Percentiles rank a stretch among this genome's conserved stretches.
phyloP scores from a whole-genome alignment of 2,888 invertebrate species.

The Operophtera brumata region DNA sequence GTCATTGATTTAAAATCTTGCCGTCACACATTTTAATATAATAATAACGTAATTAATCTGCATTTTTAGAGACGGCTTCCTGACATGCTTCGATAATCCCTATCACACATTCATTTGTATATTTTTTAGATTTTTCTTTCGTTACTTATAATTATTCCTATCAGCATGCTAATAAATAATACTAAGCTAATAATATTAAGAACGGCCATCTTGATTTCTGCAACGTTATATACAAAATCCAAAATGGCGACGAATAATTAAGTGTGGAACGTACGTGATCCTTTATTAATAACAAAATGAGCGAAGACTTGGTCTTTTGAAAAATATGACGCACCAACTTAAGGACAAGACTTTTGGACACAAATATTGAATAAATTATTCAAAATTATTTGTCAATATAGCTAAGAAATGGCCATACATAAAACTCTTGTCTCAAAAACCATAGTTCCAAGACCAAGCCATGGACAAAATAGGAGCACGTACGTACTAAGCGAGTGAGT shows the following conservation, averaged over 20 bases:
- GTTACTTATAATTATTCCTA: conserved; percentile 52
- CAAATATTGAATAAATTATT: not conserved
- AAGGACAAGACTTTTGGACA: not conserved
- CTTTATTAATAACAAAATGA: conserved; percentile 42
- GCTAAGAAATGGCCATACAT: too few species aligned
- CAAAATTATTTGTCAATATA: too few species aligned
- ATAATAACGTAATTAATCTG: conserved; percentile 12
- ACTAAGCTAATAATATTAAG: conserved; percentile 55
- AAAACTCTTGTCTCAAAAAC: not conserved
- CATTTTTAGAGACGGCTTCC: conserved; percentile 58
- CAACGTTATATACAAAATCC: conserved; percentile 44
- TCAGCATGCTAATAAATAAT: conserved; percentile 77
- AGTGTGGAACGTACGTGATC: conserved; percentile 58
- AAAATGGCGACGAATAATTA: conserved; percentile 53
- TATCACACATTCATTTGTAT: conserved; percentile 60
- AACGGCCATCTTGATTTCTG: conserved; percentile 33
- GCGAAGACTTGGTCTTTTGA: conserved; percentile 33
- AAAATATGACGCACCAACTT: conserved; percentile 12
- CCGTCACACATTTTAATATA: conserved; percentile 20
- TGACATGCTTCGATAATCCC: conserved; percentile 48
- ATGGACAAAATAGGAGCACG: conserved; percentile 36
- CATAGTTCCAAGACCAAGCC: conserved; percentile 18
- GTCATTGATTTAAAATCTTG: conserved; percentile 39
- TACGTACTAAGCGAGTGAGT: conserved; percentile 47
- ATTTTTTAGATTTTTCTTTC: conserved; percentile 50